These are phyloP conservation scores for Schizaphis graminum DNA, from an alignment of 2,888 invertebrate species.

Conservation along the genomic window DNA sequence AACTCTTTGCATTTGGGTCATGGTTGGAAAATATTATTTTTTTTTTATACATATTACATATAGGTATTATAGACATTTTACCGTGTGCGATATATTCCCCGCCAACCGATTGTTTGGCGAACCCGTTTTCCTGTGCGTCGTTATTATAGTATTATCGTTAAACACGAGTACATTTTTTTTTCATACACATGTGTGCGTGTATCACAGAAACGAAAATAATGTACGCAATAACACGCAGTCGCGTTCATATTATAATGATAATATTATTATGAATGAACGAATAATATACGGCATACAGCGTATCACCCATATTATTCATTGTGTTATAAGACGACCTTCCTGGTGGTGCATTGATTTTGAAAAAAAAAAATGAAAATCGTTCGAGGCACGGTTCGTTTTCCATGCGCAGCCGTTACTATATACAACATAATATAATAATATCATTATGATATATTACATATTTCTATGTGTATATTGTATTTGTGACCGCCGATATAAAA, in stretches of 20 bases:
- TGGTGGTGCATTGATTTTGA: neutral
- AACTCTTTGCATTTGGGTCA: slow-evolving; percentile 62
- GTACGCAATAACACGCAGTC: neutral
- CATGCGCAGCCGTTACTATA: neutral
- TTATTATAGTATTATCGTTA: neutral
- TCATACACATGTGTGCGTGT: neutral
- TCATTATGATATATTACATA: neutral
- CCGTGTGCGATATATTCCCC: neutral
- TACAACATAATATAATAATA: neutral
- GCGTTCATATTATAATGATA: neutral
- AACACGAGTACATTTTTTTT: neutral
- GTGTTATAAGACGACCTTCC: slow-evolving; percentile 10
- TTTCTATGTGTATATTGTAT: neutral
- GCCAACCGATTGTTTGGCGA: slow-evolving; percentile 13
- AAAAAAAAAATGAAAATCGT: neutral
- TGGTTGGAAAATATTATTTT: slow-evolving; percentile 41
- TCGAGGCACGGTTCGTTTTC: neutral
- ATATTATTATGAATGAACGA: neutral
- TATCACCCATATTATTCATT: neutral
- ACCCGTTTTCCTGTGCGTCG: neutral
- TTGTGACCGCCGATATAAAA: neutral
- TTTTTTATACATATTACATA: neutral
- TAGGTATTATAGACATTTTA: neutral
- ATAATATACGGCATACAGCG: neutral
- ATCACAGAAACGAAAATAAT: neutral